These are phyloP conservation scores for Leptopilina clavipes DNA, from an alignment of 1,140 invertebrate species.

Conservation along the genomic window DNA sequence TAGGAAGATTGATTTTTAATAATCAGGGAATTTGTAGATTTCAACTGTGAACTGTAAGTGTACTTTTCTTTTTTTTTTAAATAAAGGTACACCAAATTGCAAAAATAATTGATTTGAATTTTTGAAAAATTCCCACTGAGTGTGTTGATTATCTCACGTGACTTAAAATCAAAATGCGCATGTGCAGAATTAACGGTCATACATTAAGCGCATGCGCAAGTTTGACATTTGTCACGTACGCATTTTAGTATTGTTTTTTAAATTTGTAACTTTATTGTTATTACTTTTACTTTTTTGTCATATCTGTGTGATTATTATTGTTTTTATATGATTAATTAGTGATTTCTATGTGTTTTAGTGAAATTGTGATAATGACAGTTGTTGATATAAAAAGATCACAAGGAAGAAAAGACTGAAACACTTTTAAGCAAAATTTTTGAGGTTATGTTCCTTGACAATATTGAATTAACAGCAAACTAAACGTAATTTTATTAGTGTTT, in stretches of 20 bases:
- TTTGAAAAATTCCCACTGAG: not conserved
- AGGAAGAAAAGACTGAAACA: not conserved
- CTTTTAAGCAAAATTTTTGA: not conserved
- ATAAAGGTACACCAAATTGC: not conserved
- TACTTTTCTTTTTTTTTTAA: not conserved
- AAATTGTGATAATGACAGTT: not conserved
- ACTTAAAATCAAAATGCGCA: not conserved
- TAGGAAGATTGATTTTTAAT: too few relatives aligned
- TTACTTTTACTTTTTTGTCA: not conserved
- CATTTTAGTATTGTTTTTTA: not conserved
- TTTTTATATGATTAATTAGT: not conserved
- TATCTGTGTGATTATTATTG: not conserved
- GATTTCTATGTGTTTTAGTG: not conserved
- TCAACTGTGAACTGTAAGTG: slow-evolving; percentile 1
- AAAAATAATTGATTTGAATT: not conserved
- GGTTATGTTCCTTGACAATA: not conserved
- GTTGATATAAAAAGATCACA: not conserved
- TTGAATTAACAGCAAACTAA: not conserved
- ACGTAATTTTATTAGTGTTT: too few relatives aligned
- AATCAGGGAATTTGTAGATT: not conserved
- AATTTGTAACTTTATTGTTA: not conserved
- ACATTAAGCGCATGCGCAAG: too few relatives aligned
- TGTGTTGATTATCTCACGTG: not conserved
- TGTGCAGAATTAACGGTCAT: not conserved
- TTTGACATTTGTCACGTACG: not conserved